Evolutionary conservation across 2,888 invertebrate species (phyloP).

Genomic region (Scaptomyza reducta): DNA sequence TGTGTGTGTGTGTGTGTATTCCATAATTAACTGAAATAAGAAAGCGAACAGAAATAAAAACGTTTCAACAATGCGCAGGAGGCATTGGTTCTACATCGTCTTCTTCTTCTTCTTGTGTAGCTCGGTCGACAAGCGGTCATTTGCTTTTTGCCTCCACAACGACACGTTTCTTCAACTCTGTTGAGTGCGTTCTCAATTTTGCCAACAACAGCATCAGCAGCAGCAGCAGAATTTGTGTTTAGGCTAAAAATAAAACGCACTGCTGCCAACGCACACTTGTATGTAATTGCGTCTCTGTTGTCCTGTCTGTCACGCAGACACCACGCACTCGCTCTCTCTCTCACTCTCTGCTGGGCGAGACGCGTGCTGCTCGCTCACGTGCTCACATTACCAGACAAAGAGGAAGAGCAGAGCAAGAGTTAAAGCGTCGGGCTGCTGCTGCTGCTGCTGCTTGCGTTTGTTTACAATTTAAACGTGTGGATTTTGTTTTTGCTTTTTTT

Average conservation of each 20-base stretch:
- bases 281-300: slow-evolving; percentile 41
- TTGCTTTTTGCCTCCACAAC: slow-evolving; percentile 52
- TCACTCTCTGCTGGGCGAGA: slow-evolving; percentile 50
- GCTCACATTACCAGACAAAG: slow-evolving; percentile 62
- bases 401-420: slow-evolving; percentile 36
- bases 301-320: not conserved
- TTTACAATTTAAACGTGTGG: slow-evolving; percentile 62
- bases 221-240: slow-evolving; percentile 47
- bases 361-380: slow-evolving; percentile 52
- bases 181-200: slow-evolving; percentile 57
- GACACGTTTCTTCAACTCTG: slow-evolving; percentile 40
- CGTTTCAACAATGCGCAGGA: slow-evolving; percentile 29
- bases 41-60: slow-evolving; percentile 32
- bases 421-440: slow-evolving; percentile 36
- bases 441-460: slow-evolving; percentile 45
- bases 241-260: slow-evolving; percentile 70
- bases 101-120: slow-evolving; percentile 10
- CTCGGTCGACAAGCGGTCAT: slow-evolving; percentile 55
- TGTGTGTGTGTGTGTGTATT: slow-evolving; percentile 12
- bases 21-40: slow-evolving; percentile 50
- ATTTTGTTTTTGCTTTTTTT: slow-evolving; percentile 55
- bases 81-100: slow-evolving; percentile 56
- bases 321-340: not conserved
- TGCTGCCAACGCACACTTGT: slow-evolving; percentile 33
- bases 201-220: slow-evolving; percentile 38